Evolutionary conservation across 2,797 vertebrate species (phyloP), one percentile per base, ranked within the genome.

Genomic region (Cyprinella venusta): DNA sequence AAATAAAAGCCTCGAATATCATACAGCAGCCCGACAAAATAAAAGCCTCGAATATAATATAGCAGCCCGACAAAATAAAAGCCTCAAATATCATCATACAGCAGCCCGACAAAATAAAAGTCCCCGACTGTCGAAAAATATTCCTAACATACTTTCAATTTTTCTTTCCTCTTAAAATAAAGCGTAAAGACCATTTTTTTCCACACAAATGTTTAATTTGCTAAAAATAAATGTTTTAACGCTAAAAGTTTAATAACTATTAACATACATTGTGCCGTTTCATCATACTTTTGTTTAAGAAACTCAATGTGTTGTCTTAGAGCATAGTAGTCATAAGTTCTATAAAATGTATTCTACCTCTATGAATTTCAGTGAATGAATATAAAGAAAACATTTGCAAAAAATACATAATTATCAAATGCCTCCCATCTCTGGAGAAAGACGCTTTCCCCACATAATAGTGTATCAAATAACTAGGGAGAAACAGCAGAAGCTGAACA

Each of bases 1-100:
- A 33, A 65, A 65, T 78, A 65, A 76, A 40, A 56, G 36, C 2
- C 18, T 9, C 56, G 0, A 12, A 42, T 2, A 42, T 9, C 10
- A 8, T 42, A 1, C 3, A 45, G 12, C 24, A 26, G n/a, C 8
- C 15, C 9, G 24, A 33, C 76, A 78, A 45, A 68, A 54, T 79
- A 79, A 79, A 67, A 79, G 76, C 12, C 45, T 30, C 0, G 0
- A 63, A 5, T 0, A 6, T 50, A 16, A 18, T 18, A 2, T 8
- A 1, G n/a, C 12, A 65, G 1, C 3, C 9, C 18, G 0, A 50
- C 45, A 78, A 65, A 67, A 67, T 79, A 65, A 76, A 42, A 61
- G n/a, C 7, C 13, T 2, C 6, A 0, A 16, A 13, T 2, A 1
- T 18, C 2, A 7, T 45, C n/a, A n/a, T n/a, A 1, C 1, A 38